phyloP scores from a whole-genome alignment of 2,797 vertebrate genomes.

The Betta splendens region DNA sequence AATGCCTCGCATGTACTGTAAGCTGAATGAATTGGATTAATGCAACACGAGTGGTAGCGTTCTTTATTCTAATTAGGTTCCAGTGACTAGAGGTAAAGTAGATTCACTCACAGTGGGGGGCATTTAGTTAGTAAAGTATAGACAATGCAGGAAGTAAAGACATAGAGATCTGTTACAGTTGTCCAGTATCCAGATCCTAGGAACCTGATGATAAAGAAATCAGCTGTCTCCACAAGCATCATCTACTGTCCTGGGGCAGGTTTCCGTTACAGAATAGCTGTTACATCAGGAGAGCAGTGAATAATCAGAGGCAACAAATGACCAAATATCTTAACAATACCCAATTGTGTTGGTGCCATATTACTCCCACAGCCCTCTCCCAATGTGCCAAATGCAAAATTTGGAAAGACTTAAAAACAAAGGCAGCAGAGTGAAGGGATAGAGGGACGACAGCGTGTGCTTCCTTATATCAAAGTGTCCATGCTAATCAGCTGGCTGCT shows the following conservation, averaged over 20 bases:
- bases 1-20: conserved; percentile 18
- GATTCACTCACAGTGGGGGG: background rate
- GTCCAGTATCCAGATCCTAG: too few relatives aligned
- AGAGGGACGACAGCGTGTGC: conserved; percentile 50
- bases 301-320: conserved; percentile 20
- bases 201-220: too few relatives aligned
- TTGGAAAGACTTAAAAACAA: conserved; percentile 47
- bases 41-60: background rate
- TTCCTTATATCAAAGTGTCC: conserved; percentile 68
- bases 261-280: background rate
- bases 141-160: too few relatives aligned
- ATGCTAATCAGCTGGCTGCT: conserved; percentile 71
- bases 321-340: conserved; percentile 35
- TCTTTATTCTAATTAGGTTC: conserved; percentile 4
- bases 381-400: conserved; percentile 46
- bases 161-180: too few relatives aligned
- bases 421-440: conserved; percentile 35
- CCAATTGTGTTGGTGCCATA: conserved; percentile 19
- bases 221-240: background rate
- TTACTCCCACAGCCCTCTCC: conserved; percentile 28
- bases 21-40: conserved; percentile 27
- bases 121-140: background rate
- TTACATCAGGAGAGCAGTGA: background rate
- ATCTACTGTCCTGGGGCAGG: background rate
- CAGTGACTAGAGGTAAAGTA: too few relatives aligned